A percentile compares a stretch with the other conserved stretches of the same genome.
These are phyloP conservation scores for Anguilla pacifica DNA, from an alignment of 2,797 vertebrate species.

Conservation along the genomic window DNA sequence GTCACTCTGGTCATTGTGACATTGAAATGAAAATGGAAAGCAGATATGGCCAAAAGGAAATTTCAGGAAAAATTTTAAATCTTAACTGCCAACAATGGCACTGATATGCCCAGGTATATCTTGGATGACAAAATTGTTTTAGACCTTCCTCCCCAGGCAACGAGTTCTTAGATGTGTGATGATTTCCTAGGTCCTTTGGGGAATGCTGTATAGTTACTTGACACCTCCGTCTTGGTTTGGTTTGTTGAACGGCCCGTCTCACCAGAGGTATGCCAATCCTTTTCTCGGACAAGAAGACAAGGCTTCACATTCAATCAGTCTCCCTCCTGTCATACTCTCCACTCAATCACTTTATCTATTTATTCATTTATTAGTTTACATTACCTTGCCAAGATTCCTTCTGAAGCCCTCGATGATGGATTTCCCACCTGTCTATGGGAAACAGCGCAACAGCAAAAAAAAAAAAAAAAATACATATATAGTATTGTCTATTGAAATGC, in stretches of 20 bases:
- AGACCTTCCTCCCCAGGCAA: constrained; percentile 5
- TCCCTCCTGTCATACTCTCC: constrained; percentile 7
- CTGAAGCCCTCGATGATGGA: constrained; percentile 20
- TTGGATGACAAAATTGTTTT: constrained; percentile 30
- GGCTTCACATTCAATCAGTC: constrained; percentile 27
- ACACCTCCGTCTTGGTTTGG: constrained; percentile 15
- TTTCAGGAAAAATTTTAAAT: background rate
- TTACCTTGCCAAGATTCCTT: constrained; percentile 23
- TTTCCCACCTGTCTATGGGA: constrained; percentile 20
- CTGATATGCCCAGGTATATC: constrained; percentile 6
- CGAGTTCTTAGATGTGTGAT: background rate
- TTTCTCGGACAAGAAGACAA: constrained; percentile 11
- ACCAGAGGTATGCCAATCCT: background rate
- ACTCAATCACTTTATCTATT: constrained; percentile 36
- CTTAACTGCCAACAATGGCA: constrained; percentile 13
- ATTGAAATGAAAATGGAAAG: background rate
- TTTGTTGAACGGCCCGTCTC: constrained; percentile 3
- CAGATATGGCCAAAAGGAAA: background rate
- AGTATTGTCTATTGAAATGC: constrained; percentile 36
- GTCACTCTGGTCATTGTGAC: background rate
- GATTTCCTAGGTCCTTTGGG: constrained; percentile 11
- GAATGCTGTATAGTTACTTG: constrained; percentile 3
- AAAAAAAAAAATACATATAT: constrained; percentile 3
- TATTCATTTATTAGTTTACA: constrained; percentile 43
- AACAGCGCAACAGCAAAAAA: background rate